Percentiles rank a stretch among this genome's conserved stretches.
These are phyloP conservation scores for Lithophane semibrunnea DNA, from an alignment of 2,888 invertebrate genomes.

Conservation along the genomic window DNA sequence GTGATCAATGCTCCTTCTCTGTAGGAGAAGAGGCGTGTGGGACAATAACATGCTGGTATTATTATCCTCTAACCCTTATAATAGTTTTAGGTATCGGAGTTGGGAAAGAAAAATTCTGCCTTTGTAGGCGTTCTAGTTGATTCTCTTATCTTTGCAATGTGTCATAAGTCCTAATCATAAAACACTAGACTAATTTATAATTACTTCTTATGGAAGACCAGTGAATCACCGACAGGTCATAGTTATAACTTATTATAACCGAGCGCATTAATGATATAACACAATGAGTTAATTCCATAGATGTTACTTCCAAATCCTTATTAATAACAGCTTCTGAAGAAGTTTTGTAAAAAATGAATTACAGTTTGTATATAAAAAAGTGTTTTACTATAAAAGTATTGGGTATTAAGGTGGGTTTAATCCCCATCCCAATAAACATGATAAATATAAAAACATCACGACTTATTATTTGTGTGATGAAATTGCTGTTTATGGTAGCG, in stretches of 20 bases:
- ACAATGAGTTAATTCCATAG: neutral
- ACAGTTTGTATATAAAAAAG: neutral
- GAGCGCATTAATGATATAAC: neutral
- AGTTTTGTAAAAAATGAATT: neutral
- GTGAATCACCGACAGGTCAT: conserved; percentile 16
- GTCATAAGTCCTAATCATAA: neutral
- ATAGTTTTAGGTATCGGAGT: neutral
- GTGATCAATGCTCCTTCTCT: too few species aligned
- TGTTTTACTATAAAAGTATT: too few species aligned
- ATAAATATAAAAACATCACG: too few species aligned
- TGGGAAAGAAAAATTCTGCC: neutral
- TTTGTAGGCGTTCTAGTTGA: too few species aligned
- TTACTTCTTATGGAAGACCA: conserved; percentile 13
- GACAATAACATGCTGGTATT: too few species aligned
- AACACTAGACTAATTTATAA: conserved; percentile 25
- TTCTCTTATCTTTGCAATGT: neutral
- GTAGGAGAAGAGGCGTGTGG: too few species aligned
- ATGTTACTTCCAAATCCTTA: neutral
- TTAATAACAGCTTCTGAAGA: neutral
- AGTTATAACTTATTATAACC: conserved; percentile 5
- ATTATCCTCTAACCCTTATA: too few species aligned
- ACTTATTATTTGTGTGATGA: too few species aligned
- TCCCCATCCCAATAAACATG: too few species aligned
- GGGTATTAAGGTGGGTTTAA: too few species aligned
- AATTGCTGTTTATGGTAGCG: too few species aligned